Evolutionary conservation across 2,113 vertebrate genomes (phyloP).

Genomic region (Periophthalmodon schlosseri): DNA sequence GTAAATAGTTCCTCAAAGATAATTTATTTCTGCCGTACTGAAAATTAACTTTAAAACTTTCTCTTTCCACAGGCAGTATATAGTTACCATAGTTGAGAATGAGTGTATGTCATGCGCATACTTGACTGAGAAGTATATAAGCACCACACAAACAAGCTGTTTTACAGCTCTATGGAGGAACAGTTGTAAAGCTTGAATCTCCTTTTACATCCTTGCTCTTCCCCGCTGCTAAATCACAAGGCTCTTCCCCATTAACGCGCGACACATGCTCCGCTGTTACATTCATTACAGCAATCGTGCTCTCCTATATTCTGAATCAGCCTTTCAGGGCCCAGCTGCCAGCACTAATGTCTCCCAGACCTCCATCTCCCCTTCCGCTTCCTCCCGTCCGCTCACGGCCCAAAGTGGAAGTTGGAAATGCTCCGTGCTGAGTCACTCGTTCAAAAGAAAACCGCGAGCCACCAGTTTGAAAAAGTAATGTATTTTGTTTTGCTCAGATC

Average conservation of each 20-base stretch:
- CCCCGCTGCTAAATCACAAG: slow-evolving; percentile 57
- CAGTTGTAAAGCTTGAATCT: slow-evolving; percentile 16
- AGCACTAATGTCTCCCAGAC: slow-evolving; percentile 75
- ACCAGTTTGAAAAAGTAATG: slow-evolving; percentile 40
- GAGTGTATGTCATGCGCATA: slow-evolving; percentile 5
- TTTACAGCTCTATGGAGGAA: slow-evolving; percentile 28
- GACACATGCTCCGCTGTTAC: slow-evolving; percentile 66
- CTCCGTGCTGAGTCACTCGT: slow-evolving; percentile 66
- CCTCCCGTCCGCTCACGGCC: slow-evolving; percentile 32
- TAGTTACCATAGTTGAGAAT: neutral
- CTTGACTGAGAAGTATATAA: slow-evolving; percentile 31
- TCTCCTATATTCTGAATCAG: slow-evolving; percentile 65
- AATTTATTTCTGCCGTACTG: neutral
- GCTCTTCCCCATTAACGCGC: slow-evolving; percentile 58
- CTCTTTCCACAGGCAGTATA: neutral
- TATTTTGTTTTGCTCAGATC: slow-evolving; percentile 73
- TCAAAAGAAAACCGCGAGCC: slow-evolving; percentile 66
- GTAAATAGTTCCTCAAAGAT: neutral
- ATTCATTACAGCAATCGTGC: slow-evolving; percentile 67
- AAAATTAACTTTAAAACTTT: neutral
- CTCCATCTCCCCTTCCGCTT: slow-evolving; percentile 50
- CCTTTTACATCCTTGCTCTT: slow-evolving; percentile 44
- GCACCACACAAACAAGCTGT: slow-evolving; percentile 42
- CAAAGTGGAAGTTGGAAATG: slow-evolving; percentile 76
- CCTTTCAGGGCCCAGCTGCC: slow-evolving; percentile 66